Conservation (phyloP, 2,113 vertebrate species). For the Nycticorax nycticorax region DNA sequence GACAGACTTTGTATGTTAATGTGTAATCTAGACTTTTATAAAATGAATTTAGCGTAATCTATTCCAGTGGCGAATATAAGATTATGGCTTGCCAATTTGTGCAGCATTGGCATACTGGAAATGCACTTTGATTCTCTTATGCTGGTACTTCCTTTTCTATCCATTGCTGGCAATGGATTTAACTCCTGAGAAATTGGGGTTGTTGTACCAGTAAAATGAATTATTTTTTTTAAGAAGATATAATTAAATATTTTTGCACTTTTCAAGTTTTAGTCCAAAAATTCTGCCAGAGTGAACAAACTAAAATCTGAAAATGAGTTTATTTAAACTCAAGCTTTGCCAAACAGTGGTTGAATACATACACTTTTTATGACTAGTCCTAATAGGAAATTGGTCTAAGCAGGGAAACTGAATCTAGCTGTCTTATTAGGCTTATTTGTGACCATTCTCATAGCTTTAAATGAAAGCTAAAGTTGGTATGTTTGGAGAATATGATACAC, state of each 20-base stretch:
- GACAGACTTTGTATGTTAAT: slow-evolving; percentile 73
- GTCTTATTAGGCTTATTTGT: not conserved
- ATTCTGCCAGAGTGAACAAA: not conserved
- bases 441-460: not conserved
- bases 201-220: slow-evolving; percentile 11
- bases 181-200: not conserved
- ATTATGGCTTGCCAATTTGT: slow-evolving; percentile 25
- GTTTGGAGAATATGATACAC: not conserved
- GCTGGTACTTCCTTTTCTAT: slow-evolving; percentile 33
- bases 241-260: slow-evolving; percentile 70
- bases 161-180: slow-evolving; percentile 70
- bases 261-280: slow-evolving; percentile 49
- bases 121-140: slow-evolving; percentile 69
- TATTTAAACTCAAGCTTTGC: not conserved
- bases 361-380: not conserved
- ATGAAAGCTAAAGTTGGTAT: not conserved
- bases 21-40: not conserved
- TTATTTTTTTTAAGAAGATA: slow-evolving; percentile 53
- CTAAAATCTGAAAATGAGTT: not conserved
- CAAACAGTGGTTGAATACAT: not conserved
- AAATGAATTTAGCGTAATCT: slow-evolving; percentile 31
- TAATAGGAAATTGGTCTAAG: not conserved
- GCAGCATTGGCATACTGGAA: slow-evolving; percentile 60
- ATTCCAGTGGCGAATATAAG: not conserved
- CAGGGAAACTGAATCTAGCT: not conserved